Evolutionary conservation across 1,140 invertebrate genomes (phyloP), one percentile per base, ranked within the genome.

Genomic region (Popillia japonica): DNA sequence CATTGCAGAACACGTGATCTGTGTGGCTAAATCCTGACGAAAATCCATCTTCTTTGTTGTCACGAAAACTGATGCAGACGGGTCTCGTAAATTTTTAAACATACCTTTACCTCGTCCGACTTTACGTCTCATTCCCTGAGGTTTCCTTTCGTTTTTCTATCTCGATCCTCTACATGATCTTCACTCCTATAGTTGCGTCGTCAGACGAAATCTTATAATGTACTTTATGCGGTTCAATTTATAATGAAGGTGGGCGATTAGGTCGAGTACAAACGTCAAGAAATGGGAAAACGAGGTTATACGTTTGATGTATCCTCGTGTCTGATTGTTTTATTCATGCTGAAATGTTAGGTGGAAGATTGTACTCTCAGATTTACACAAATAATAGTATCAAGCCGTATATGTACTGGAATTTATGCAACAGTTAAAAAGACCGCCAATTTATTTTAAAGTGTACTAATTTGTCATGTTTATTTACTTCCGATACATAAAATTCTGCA

Each of bases 191-290:
- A n/a, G n/a, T n/a, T n/a, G n/a, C 41, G 44, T 48, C 17, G 44
- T n/a, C 7, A n/a, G 7, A 48, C 17, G 44, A 14, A 48, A 48
- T 48, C 44, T 48, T 48, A 48, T 48, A 48, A 48, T 48, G 44
- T 48, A 48, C 44, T 48, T 48, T 48, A 48, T 48, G 44, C 44
- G 44, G 44, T 48, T 48, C 11, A 48, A 48, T 48, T 48, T 48
- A 48, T 48, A 48, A 48, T 48, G 44, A 48, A 11, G 44, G 17
- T n/a, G 44, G 4, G 44, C 17, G 44, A n/a, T 48, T 48, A 48
- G 11, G 44, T n/a, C 44, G 44, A 48, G 17, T 48, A 4, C 44
- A 11, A n/a, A 10, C 17, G 8, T 10, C 44, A 10, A n/a, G 44
- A 48, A 48, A 48, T 48, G 44, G 44, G 17, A 48, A 48, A 48